Evolutionary conservation across 2,797 vertebrate genomes (phyloP), one percentile per base, ranked within the genome.

Genomic region (Scolopax bukidnonensis): DNA sequence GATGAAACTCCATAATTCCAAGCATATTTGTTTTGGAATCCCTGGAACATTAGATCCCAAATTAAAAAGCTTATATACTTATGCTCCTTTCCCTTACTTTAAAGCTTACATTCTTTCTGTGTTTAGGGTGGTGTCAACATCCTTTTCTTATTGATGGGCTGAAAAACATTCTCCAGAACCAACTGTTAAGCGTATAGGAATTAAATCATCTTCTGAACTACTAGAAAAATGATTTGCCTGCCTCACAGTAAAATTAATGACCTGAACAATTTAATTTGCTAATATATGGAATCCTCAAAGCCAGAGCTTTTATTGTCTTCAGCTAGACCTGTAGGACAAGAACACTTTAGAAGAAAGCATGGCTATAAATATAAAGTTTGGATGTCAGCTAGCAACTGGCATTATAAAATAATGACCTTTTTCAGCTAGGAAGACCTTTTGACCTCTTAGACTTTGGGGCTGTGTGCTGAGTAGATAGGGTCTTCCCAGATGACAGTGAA

Each of bases 371-470:
- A 92, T 8, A 80, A 92, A 85, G 63, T 90, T 51, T 10, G 74
- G 83, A 90, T 87, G 86, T 93, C 93, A 95, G 70, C 85, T 87
- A 73, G 59, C 70, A 77, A 82, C 74, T 84, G 86, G 70, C 85
- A 84, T 91, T 89, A 93, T 60, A 90, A 93, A 91, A 91, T 41
- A 79, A 91, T 28, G 51, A 94, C 87, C 90, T 79, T 79, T 91
- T 57, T 40, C 11, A 4, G 77, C 78, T 40, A 40, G 74, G 45
- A 77, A 61, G 60, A 57, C 67, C 75, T 93, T 70, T 56, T 9
- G 77, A 76, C 83, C 75, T 64, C 75, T n/a, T 4, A 47, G 88
- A 77, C 83, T 94, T 84, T 23, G 76, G 84, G 70, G 63, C 87
- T 96, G 81, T 11, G 15, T 68, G 73, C 82, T 90, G 59, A 74